Conservation (phyloP, 2,888 invertebrate species). For the Rotaria magnacalcarata region DNA sequence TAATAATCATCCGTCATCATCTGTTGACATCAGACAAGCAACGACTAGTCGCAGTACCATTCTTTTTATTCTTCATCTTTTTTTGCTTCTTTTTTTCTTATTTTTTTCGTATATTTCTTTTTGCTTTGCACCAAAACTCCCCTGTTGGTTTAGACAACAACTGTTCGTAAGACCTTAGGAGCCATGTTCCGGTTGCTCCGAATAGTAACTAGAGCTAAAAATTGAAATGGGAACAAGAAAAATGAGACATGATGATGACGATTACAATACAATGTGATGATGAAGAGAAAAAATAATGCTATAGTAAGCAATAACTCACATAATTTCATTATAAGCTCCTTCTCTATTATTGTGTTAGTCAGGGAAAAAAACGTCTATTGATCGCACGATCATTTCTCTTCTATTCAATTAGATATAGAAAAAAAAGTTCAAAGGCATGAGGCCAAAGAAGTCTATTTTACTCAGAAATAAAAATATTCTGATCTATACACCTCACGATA, state of each 20-base stretch:
- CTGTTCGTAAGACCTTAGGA: neutral
- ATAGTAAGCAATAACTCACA: neutral
- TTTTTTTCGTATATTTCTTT: neutral
- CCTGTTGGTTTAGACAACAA: neutral
- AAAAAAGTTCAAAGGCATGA: neutral
- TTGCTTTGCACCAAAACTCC: neutral
- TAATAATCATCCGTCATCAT: constrained; percentile 13
- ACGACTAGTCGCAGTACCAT: neutral
- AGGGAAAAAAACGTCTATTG: neutral
- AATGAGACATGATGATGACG: neutral
- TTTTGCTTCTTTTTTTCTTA: neutral
- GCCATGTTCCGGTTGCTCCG: neutral
- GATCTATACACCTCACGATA: neutral
- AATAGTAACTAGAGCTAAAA: neutral
- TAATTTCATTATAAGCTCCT: neutral
- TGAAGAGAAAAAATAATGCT: neutral
- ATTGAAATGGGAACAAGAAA: neutral
- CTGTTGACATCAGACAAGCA: neutral
- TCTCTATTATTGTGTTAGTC: neutral
- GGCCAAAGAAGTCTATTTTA: neutral
- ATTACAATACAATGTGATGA: neutral
- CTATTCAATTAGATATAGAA: neutral
- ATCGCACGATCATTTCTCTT: constrained; percentile 12
- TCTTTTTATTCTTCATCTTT: neutral
- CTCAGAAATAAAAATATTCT: neutral